phyloP scores from a whole-genome alignment of 2,888 invertebrate species.

The Gisinianus flammeolus region DNA sequence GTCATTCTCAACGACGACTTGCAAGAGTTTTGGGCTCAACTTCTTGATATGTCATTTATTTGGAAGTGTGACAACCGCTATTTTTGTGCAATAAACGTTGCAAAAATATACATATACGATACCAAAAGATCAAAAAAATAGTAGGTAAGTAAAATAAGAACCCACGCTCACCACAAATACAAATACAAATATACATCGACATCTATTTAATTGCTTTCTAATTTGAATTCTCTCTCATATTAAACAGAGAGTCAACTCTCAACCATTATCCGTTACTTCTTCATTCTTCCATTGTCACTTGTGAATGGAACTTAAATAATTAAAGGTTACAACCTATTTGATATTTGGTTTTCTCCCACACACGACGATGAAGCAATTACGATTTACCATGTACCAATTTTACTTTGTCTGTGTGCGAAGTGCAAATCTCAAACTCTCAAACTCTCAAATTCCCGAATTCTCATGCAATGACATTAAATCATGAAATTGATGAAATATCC shows the following conservation, averaged over 20 bases:
- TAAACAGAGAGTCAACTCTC: too few relatives aligned
- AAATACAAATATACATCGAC: not conserved
- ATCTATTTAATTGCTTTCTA: not conserved
- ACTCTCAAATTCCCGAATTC: too few relatives aligned
- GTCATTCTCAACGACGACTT: not conserved
- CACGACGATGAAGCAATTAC: not conserved
- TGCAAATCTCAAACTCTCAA: too few relatives aligned
- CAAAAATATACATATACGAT: not conserved
- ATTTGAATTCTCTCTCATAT: not conserved
- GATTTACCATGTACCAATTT: too few relatives aligned
- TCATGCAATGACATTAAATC: too few relatives aligned
- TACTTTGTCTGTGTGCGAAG: not conserved
- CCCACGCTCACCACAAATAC: not conserved
- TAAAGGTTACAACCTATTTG: not conserved
- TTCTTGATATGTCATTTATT: slow-evolving; percentile 5
- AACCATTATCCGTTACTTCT: too few relatives aligned
- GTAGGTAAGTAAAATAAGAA: too few relatives aligned
- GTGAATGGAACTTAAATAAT: not conserved
- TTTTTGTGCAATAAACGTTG: not conserved
- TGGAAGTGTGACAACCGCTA: slow-evolving; percentile 2
- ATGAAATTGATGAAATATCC: too few relatives aligned
- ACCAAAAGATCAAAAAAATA: not conserved
- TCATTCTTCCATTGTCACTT: too few relatives aligned
- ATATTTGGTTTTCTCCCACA: not conserved
- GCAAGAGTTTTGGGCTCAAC: not conserved